Base-by-base conservation (phyloP, 1,140 invertebrate species). In the Euwallacea fornicatus region DNA sequence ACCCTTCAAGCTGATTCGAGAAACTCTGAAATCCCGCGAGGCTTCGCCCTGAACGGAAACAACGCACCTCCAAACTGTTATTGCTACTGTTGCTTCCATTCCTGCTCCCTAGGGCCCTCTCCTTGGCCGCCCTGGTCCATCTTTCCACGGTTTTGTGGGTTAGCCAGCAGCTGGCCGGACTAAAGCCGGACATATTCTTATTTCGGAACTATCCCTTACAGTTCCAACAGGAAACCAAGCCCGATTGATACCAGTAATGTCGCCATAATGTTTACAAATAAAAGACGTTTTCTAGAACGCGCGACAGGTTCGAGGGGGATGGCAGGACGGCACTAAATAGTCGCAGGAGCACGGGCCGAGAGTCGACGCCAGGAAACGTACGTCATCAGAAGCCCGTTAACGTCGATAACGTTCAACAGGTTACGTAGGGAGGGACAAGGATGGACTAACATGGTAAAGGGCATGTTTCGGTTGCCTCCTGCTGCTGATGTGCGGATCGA, bases 101-200 rank as follows among this genome's bases (percentile, higher is more conserved):
- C 58, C 66, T 71, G 46, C 72, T 73, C 16, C 80, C 87, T 46
- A 86, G 85, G 7, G 88, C 87, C 21, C 88, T 81, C 75, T 89
- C 88, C 74, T 88, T 86, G 46, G 88, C 88, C 10, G 88, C 86
- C 60, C 86, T 82, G 2, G 89, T 88, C 88, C 89, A 90, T n/a
- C 87, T 88, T 78, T 89, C 88, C 9, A 90, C 83, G 62, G 88
- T 82, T 76, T 89, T 89, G 78, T 90, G 88, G 2, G 88, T 87
- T 54, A 88, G 85, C 88, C 89, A 90, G 73, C 88, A 88, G 70
- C 88, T 86, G 21, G 88, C 86, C 16, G 88, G 88, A 71, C 88
- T 88, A 66, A 89, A 80, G 60, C 87, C 87, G 78, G 87, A 88
- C 87, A 88, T 88, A 21, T 53, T 53, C 11, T 56, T 13, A 41